Base-by-base conservation (phyloP, 2,113 vertebrate genomes). In the Leptobrachium ailaonicum region DNA sequence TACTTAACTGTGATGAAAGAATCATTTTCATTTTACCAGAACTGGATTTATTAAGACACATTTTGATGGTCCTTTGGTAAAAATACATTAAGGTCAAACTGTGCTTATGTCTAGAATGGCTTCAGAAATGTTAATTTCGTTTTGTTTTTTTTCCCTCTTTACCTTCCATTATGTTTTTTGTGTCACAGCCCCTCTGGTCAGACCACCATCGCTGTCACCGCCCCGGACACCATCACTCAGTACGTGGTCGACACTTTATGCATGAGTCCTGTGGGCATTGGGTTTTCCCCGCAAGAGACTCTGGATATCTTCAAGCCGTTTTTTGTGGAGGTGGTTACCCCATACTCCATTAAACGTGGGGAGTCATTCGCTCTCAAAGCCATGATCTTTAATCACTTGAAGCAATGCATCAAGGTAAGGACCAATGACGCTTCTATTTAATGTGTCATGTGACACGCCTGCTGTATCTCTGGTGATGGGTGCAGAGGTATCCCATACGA, bases 241-340 rank as follows among this genome's bases (percentile, higher is more conserved):
- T 96, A 94, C 94, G 84, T 88, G 2, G 90, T 86, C 0, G 87
- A 90, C 14, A 91, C 91, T 2, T 94, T 95, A 90, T 96, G 95
- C 13, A 87, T 66, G 0, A 89, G 93, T 2, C 41, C 89, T 0
- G n/a, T 63, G 14, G 94, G 94, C 58, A 87, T 95, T 1, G 95
- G 94, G 1, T 75, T 96, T 74, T 80, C 94, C 0, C 88, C 90
- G 41, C 79, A 73, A 64, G 41, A 58, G 0, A 77, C 82, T 11
- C 86, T 95, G 67, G 92, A 81, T 0, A 86, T 85, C 56, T 95
- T 94, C 89, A 90, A 94, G 84, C 94, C 94, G 0, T 96, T 95
- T 85, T 92, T 94, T 0, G 85, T 95, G 85, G 92, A 94, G 13
- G 89, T 95, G 77, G 89, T 85, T 0, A 69, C 95, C 72, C 94